Conservation (phyloP, 2,888 invertebrate species). For the Hesperia comma region DNA sequence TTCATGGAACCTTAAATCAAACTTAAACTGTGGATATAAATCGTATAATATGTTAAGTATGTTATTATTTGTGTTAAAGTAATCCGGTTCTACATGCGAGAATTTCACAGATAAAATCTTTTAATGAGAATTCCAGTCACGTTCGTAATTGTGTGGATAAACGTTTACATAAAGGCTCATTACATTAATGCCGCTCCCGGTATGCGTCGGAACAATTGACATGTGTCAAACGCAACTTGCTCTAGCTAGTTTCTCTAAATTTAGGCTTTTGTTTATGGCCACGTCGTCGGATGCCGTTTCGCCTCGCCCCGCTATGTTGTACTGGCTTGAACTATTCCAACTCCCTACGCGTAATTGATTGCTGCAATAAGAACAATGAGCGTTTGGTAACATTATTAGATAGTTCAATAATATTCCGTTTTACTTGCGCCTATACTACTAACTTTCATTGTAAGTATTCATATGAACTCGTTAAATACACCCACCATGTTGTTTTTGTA, state of each 20-base stretch:
- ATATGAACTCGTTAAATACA: background rate
- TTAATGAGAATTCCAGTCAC: slow-evolving; percentile 34
- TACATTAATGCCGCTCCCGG: slow-evolving; percentile 45
- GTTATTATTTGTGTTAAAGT: slow-evolving; percentile 17
- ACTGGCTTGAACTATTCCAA: slow-evolving; percentile 32
- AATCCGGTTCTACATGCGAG: slow-evolving; percentile 21
- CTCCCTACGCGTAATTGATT: slow-evolving; percentile 30
- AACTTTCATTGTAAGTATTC: background rate
- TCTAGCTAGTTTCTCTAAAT: slow-evolving; percentile 61
- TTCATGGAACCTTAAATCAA: background rate
- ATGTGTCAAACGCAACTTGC: slow-evolving; percentile 68
- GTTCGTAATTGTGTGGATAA: slow-evolving; percentile 38
- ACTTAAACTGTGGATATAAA: background rate
- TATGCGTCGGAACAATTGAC: slow-evolving; percentile 60
- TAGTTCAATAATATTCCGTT: slow-evolving; percentile 15
- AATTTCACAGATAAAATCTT: slow-evolving; percentile 32
- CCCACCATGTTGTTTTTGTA: background rate
- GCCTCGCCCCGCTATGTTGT: slow-evolving; percentile 37
- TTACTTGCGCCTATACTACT: background rate
- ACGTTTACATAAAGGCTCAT: slow-evolving; percentile 36
- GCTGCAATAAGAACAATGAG: slow-evolving; percentile 24
- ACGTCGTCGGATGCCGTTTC: slow-evolving; percentile 74
- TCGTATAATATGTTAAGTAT: background rate
- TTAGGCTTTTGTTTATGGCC: slow-evolving; percentile 75
- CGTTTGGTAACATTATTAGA: slow-evolving; percentile 25